Percentiles rank a stretch among this genome's conserved stretches.
phyloP scores from a whole-genome alignment of 2,113 vertebrate genomes.

The Gymnocephalus cernua region DNA sequence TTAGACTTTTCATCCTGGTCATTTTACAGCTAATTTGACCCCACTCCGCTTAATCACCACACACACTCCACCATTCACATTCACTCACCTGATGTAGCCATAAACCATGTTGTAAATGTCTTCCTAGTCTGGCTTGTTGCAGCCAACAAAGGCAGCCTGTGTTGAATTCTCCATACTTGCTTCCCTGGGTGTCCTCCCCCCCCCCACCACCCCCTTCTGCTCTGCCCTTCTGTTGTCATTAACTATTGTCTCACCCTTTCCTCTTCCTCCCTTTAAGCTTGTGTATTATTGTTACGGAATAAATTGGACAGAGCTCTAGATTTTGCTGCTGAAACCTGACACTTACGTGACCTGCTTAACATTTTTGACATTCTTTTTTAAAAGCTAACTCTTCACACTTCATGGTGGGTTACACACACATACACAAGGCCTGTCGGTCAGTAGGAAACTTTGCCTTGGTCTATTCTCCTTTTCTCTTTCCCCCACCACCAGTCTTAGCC shows the following conservation, averaged over 20 bases:
- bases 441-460: slow-evolving; percentile 49
- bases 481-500: slow-evolving; percentile 48
- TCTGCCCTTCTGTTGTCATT: slow-evolving; percentile 60
- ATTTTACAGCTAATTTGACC: slow-evolving; percentile 5
- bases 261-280: slow-evolving; percentile 39
- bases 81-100: slow-evolving; percentile 68
- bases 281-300: slow-evolving; percentile 24
- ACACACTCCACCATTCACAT: slow-evolving; percentile 40
- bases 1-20: not conserved
- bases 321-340: slow-evolving; percentile 14
- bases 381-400: slow-evolving; percentile 1
- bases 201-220: slow-evolving; percentile 6
- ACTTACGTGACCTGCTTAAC: not conserved
- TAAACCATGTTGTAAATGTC: slow-evolving; percentile 69
- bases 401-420: slow-evolving; percentile 16
- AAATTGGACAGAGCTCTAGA: not conserved
- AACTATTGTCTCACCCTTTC: slow-evolving; percentile 59
- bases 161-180: slow-evolving; percentile 57
- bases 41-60: slow-evolving; percentile 16
- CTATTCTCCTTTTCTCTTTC: slow-evolving; percentile 15
- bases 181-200: slow-evolving; percentile 47
- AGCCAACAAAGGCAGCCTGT: slow-evolving; percentile 71
- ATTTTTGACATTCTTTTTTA: slow-evolving; percentile 24
- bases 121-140: slow-evolving; percentile 56
- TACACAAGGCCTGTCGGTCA: slow-evolving; percentile 29